Evolutionary conservation across 2,113 vertebrate genomes (phyloP), one percentile per base, ranked within the genome.

Genomic region (Sula dactylatra): DNA sequence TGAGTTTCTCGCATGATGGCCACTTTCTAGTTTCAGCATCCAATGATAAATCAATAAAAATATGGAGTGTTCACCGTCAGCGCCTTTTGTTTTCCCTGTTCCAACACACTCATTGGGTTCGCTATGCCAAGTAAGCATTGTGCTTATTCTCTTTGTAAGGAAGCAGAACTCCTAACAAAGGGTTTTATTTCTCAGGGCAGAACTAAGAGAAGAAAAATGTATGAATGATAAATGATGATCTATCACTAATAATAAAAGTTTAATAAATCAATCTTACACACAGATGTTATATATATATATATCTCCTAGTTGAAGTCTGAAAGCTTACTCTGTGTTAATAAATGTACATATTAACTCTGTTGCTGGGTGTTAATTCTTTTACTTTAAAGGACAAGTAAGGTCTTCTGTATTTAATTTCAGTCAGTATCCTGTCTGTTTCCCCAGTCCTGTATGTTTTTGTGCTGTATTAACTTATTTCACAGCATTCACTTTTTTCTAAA

Each of bases 41-140:
- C 16, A 99, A 99, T 77, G 99, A 99, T 97, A 99, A 99, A 97
- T 98, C 98, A 6, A 95, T 99, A 47, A 99, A 99, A 98, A 98
- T 99, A 73, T 99, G 99, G 99, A 99, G 98, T 20, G 98, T 99
- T 59, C 94, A 92, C 59, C 97, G 97, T 25, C 99, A 98, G 58
- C 98, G 98, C 66, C 99, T 99, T 96, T 55, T 99, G 36, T 99
- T 98, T 93, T 99, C 99, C 15, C 97, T 99, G 32, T 99, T 96
- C 96, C 98, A 98, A 82, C 99, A 99, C 93, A 99, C 98, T 54
- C 98, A 99, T 92, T 99, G 99, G 99, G 99, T 99, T 29, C 97
- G 98, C 96, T 99, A 99, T 97, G 99, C 99, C 91, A 99, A 98
- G 99, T 99, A 98, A 95, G 97, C 95, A 3, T 72, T 91, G 36